Evolutionary conservation across 2,113 vertebrate species (phyloP).

Genomic region (Actenoides hombroni): DNA sequence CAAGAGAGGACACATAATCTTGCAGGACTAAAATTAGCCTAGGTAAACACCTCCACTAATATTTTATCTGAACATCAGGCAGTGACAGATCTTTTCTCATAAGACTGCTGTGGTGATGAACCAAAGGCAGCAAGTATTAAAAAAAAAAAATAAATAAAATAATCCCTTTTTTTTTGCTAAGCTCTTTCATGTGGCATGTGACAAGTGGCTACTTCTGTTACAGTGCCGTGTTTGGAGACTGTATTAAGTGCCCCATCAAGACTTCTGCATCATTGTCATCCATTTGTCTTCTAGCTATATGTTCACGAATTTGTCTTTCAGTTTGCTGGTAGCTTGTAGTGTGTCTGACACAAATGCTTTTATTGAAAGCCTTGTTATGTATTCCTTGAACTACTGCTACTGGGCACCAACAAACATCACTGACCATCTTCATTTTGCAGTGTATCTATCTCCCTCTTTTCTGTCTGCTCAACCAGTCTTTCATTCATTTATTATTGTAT

Average conservation of each 20-base stretch:
- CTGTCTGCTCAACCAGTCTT: neutral
- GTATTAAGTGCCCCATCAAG: neutral
- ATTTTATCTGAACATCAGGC: neutral
- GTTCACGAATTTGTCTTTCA: conserved; percentile 7
- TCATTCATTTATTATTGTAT: neutral
- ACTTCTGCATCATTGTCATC: neutral
- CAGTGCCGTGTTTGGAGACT: neutral
- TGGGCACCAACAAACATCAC: neutral
- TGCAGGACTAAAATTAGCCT: neutral
- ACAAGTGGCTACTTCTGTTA: neutral
- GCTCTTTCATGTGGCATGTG: neutral
- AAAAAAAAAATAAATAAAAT: neutral
- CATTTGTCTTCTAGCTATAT: neutral
- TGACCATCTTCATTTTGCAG: neutral
- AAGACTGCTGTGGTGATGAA: neutral
- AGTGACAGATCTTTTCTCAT: neutral
- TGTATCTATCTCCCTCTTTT: neutral
- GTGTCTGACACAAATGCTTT: neutral
- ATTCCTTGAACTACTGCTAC: neutral
- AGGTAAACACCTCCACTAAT: neutral
- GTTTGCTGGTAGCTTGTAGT: neutral
- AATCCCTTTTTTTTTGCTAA: neutral
- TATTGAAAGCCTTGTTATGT: neutral
- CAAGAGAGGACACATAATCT: neutral
- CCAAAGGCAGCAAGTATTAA: neutral